phyloP scores from a whole-genome alignment of 2,113 vertebrate species.

The Psephotus haematonotus region DNA sequence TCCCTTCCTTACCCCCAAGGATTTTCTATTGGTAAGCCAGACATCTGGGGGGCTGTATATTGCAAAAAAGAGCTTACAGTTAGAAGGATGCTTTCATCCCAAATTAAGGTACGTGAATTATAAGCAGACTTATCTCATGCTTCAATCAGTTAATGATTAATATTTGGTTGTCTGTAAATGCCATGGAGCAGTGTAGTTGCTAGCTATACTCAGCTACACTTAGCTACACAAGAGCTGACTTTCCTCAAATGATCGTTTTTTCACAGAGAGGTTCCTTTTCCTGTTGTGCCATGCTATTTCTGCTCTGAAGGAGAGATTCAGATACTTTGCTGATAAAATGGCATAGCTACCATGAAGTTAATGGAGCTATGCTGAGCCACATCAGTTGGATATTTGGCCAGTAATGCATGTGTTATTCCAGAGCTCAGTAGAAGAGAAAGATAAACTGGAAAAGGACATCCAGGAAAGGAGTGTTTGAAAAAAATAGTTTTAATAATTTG shows the following conservation, averaged over 20 bases:
- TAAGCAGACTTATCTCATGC: not conserved
- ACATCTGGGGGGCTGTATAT: not conserved
- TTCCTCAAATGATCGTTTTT: not conserved
- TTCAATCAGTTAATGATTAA: not conserved
- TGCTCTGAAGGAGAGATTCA: not conserved
- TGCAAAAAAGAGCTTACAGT: not conserved
- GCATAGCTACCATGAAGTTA: not conserved
- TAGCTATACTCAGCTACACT: not conserved
- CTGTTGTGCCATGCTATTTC: not conserved
- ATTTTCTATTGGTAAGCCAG: not conserved
- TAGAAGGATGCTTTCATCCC: not conserved
- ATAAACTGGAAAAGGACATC: not conserved
- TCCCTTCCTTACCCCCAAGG: not conserved
- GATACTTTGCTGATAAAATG: not conserved
- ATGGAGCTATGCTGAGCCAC: not conserved
- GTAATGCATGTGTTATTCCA: not conserved
- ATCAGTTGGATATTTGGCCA: not conserved
- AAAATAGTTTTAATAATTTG: not conserved
- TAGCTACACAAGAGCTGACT: not conserved
- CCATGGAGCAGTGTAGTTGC: not conserved
- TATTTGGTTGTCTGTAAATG: not conserved
- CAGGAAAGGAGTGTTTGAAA: not conserved
- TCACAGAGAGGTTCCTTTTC: not conserved
- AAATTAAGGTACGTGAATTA: constrained; percentile 2
- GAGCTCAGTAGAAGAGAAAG: not conserved